These are phyloP conservation scores for Tiphia femorata DNA, from an alignment of 2,888 invertebrate species.

Conservation along the genomic window DNA sequence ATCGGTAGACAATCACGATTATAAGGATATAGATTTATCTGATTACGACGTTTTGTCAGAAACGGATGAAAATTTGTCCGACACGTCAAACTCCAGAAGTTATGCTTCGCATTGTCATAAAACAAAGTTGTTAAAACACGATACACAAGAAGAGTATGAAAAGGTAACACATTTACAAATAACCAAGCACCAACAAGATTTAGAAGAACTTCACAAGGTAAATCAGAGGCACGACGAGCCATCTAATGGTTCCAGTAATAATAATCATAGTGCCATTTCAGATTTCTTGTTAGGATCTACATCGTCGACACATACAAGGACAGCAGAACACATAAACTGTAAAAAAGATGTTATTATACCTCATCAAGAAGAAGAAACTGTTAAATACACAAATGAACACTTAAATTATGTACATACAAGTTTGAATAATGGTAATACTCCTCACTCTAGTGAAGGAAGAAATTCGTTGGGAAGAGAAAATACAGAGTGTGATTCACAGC, in stretches of 20 bases:
- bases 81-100: slow-evolving; percentile 22
- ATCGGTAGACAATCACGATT: slow-evolving; percentile 40
- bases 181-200: slow-evolving; percentile 25
- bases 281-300: slow-evolving; percentile 48
- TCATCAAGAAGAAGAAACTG: slow-evolving; percentile 3
- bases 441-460: slow-evolving; percentile 1
- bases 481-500: slow-evolving; percentile 4
- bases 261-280: slow-evolving; percentile 59
- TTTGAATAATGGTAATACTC: background rate
- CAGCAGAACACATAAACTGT: slow-evolving; percentile 19
- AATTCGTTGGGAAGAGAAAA: slow-evolving; percentile 3
- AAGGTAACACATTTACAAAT: slow-evolving; percentile 33
- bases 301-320: slow-evolving; percentile 27
- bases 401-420: background rate
- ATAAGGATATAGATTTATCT: slow-evolving; percentile 55
- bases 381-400: slow-evolving; percentile 3
- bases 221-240: slow-evolving; percentile 45
- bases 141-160: slow-evolving; percentile 41
- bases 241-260: slow-evolving; percentile 44
- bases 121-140: slow-evolving; percentile 29
- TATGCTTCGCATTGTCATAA: slow-evolving; percentile 16
- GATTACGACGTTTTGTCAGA: slow-evolving; percentile 59
- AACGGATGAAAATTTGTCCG: slow-evolving; percentile 47
- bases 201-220: slow-evolving; percentile 53
- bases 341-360: too few species aligned